These are phyloP conservation scores for Tenthredo scrophulariae DNA, from an alignment of 2,888 invertebrate species.

Conservation along the genomic window DNA sequence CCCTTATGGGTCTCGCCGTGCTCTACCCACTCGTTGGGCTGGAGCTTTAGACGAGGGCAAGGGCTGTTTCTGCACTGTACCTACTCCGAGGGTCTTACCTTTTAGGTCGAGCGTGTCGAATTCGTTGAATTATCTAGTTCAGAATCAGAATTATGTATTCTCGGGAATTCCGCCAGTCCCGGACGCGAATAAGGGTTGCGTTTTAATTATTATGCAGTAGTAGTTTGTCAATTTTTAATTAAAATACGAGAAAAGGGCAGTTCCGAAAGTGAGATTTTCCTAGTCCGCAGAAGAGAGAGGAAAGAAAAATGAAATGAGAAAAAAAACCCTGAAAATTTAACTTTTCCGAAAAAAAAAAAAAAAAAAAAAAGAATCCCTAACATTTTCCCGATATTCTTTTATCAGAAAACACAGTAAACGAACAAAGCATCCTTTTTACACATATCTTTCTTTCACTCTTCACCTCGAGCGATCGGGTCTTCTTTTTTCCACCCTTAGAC, in stretches of 20 bases:
- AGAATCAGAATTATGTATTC: slow-evolving; percentile 5
- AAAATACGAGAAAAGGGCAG: background rate
- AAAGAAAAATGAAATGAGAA: too few relatives aligned
- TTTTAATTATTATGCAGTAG: background rate
- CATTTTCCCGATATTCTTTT: background rate
- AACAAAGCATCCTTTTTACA: background rate
- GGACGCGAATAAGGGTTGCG: background rate
- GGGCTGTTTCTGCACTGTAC: background rate
- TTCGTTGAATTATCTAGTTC: slow-evolving; percentile 11
- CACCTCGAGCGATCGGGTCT: background rate
- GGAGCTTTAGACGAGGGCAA: background rate
- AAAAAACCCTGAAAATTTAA: too few relatives aligned
- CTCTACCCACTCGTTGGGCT: background rate
- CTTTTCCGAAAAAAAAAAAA: too few relatives aligned
- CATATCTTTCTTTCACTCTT: background rate
- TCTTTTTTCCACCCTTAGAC: background rate
- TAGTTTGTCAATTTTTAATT: background rate
- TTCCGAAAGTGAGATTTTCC: too few relatives aligned
- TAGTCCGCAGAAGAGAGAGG: too few relatives aligned
- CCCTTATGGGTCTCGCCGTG: background rate
- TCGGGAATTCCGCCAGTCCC: background rate
- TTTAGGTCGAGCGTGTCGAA: slow-evolving; percentile 33
- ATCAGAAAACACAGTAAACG: background rate
- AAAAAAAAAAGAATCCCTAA: too few relatives aligned
- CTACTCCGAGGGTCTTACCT: background rate